Percentiles rank a stretch among this genome's conserved stretches.
phyloP scores from a whole-genome alignment of 2,113 vertebrate species.

The Tyto alba region DNA sequence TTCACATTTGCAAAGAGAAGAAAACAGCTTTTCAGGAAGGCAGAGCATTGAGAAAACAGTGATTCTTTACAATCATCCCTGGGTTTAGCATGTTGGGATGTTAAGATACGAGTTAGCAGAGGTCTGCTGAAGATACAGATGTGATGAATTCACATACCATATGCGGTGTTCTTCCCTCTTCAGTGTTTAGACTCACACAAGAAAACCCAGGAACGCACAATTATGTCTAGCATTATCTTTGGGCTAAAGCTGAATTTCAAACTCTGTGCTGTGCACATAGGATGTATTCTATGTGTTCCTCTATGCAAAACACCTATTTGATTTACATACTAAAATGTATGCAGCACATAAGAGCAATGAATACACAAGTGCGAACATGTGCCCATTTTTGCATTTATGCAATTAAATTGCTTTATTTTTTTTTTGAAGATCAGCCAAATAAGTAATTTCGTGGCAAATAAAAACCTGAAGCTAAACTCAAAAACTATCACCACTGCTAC shows the following conservation, averaged over 20 bases:
- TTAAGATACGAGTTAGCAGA: not conserved
- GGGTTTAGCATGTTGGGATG: not conserved
- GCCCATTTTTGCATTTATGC: too few relatives aligned
- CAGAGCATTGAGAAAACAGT: not conserved
- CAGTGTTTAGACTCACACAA: not conserved
- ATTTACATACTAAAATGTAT: not conserved
- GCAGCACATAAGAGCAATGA: not conserved
- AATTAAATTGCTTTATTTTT: not conserved
- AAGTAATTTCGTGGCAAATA: not conserved
- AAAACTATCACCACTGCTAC: not conserved
- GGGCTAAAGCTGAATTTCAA: not conserved
- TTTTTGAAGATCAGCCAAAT: not conserved
- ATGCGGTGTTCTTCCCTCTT: not conserved
- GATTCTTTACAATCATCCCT: not conserved
- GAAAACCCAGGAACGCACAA: not conserved
- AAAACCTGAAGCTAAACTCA: not conserved
- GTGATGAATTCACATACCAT: not conserved
- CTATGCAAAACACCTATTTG: rapidly evolving
- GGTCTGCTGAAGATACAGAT: not conserved
- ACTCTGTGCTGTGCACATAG: not conserved
- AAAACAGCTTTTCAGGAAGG: not conserved
- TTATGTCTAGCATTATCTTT: not conserved
- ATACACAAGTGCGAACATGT: not conserved
- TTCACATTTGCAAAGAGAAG: not conserved
- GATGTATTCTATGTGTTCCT: not conserved